Conservation (phyloP, 2,797 vertebrate genomes). For the Harpagifer antarcticus region DNA sequence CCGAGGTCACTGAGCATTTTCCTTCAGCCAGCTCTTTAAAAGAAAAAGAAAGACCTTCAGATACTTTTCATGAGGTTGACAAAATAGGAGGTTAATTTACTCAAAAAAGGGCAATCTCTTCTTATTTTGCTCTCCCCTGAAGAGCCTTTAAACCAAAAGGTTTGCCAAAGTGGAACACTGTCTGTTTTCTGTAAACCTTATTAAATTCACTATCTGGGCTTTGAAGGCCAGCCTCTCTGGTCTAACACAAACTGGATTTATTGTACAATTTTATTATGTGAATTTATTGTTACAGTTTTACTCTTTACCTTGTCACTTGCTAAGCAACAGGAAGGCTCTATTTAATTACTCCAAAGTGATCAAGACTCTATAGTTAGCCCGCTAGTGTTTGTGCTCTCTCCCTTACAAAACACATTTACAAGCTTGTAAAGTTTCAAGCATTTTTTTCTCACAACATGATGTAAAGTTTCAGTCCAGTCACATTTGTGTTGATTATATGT, state of each 20-base stretch:
- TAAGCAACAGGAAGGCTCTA: neutral
- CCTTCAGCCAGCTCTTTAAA: constrained; percentile 7
- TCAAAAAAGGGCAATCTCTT: neutral
- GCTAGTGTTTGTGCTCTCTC: neutral
- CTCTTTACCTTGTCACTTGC: neutral
- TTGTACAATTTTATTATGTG: neutral
- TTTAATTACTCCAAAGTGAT: neutral
- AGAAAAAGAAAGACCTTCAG: constrained; percentile 24
- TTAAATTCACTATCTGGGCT: neutral
- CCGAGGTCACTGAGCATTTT: constrained; percentile 34
- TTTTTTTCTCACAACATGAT: neutral
- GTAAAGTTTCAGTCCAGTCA: neutral
- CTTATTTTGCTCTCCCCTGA: neutral
- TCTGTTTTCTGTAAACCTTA: neutral
- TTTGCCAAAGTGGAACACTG: neutral
- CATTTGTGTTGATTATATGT: neutral
- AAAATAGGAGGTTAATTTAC: constrained; percentile 6
- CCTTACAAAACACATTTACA: neutral
- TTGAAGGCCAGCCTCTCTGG: neutral
- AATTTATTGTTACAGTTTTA: too few relatives aligned
- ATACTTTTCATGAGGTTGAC: neutral
- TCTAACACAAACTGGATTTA: neutral
- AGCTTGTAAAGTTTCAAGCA: neutral
- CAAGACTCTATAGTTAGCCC: neutral
- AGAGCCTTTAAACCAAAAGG: constrained; percentile 8